Evolutionary conservation across 1,140 invertebrate species (phyloP).

Genomic region (Halyomorpha halys): DNA sequence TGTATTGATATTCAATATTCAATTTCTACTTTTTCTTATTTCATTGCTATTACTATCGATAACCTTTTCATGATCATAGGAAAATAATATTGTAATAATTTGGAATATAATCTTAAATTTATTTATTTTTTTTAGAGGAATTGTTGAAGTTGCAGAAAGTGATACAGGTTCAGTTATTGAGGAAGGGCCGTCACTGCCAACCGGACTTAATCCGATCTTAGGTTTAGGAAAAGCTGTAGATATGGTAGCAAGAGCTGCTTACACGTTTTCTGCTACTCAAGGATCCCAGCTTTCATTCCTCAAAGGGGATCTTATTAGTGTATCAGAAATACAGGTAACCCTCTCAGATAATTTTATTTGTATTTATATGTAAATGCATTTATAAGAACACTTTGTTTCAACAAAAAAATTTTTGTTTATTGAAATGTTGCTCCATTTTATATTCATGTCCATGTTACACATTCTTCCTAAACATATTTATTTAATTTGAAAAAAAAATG

Average conservation of each 20-base stretch:
- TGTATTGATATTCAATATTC: no score
- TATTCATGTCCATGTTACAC: no score
- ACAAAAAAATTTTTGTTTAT: no score
- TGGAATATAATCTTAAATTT: neutral
- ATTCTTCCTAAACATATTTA: no score
- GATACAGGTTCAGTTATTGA: slow-evolving; percentile 37
- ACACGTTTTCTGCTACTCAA: slow-evolving; percentile 55
- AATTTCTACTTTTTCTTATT: no score
- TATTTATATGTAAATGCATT: no score
- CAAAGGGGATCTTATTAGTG: slow-evolving; percentile 53
- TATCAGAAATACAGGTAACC: slow-evolving; percentile 50
- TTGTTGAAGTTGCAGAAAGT: slow-evolving; percentile 62
- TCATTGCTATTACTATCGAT: no score
- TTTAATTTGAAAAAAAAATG: no score
- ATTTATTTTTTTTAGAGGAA: slow-evolving; percentile 41
- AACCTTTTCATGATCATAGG: neutral
- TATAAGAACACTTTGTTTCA: no score
- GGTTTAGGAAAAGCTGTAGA: slow-evolving; percentile 38
- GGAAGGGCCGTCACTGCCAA: slow-evolving; percentile 33
- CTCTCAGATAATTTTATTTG: no score
- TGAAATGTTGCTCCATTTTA: no score
- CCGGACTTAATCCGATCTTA: slow-evolving; percentile 33
- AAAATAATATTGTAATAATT: no score
- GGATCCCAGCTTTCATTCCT: slow-evolving; percentile 54
- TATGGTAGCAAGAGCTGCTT: slow-evolving; percentile 46